Evolutionary conservation across 64 coral and sea anemone species (phyloP).

Genomic region (Montipora sp.): DNA sequence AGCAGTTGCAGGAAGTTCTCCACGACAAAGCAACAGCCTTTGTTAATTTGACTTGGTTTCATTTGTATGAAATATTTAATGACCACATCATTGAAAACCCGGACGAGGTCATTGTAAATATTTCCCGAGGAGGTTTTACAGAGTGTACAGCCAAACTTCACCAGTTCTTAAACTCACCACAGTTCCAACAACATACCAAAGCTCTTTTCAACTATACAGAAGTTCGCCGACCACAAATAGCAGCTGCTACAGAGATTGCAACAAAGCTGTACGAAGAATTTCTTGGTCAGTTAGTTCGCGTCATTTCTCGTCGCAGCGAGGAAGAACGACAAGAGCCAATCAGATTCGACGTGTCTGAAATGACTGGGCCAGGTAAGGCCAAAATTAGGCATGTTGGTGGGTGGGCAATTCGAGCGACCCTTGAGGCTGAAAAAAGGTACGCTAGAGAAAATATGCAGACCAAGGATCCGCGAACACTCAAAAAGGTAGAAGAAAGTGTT

Average conservation of each 20-base stretch:
- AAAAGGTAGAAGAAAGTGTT: no score
- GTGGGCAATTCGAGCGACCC: background rate
- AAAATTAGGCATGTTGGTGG: constrained; percentile 41
- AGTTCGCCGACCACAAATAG: background rate
- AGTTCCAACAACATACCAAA: background rate
- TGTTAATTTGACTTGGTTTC: background rate
- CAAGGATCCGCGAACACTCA: background rate
- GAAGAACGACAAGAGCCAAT: background rate
- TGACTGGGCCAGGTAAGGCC: background rate
- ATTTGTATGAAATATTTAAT: background rate
- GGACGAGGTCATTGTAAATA: background rate
- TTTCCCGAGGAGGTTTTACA: background rate
- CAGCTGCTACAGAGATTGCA: background rate
- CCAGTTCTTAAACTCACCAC: background rate
- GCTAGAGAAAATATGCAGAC: background rate
- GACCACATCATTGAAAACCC: constrained; percentile 7
- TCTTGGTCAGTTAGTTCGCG: background rate
- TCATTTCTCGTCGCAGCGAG: background rate
- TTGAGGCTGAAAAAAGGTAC: background rate
- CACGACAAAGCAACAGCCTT: background rate
- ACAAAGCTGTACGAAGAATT: background rate
- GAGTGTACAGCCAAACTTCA: background rate
- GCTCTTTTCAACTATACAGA: background rate
- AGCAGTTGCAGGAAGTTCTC: background rate
- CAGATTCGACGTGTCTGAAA: background rate